Base-by-base conservation (phyloP, 2,797 vertebrate species). In the Psittacula echo region DNA sequence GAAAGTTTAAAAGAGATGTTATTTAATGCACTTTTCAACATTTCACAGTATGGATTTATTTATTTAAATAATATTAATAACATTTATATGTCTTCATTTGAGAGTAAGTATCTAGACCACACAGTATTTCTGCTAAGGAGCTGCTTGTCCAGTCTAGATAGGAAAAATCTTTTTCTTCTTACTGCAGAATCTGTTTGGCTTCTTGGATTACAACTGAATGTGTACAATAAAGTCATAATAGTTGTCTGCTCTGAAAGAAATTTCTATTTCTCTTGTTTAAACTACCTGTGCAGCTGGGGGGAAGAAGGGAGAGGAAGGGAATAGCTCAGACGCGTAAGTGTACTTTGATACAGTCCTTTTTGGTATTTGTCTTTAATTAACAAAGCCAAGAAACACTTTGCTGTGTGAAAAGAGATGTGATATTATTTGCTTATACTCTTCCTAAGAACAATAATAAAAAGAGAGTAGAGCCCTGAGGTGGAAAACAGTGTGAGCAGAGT, bases 301-400 rank as follows among this genome's bases (percentile, higher is more conserved):
- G n/a, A 18, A 9, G 45, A 5, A 0, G 8, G 10, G 4, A 4
- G 1, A 9, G 11, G 5, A 1, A 18, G 22, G 7, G 16, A 37
- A 64, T 14, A 41, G 2, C 13, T 67, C 60, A 73, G 30, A 68
- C 44, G 3, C 2, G 4, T 20, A 92, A 50, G 15, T 20, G 8
- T 41, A 44, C 30, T 66, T 74, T 39, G 18, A 73, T 37, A 60
- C 4, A 22, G 23, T n/a, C 41, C 5, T 78, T 18, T 47, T 74
- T 29, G 20, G 47, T 72, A 50, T n/a, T 75, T 66, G n/a, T 13
- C 73, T 61, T 76, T 74, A 70, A 88, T 64, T 70, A 82, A 72
- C 4, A 56, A 27, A 81, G 10, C 17, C 32, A 79, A 90, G 37
- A 13, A 83, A 90, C 16, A 29, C 34, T 34, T 44, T 34, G 53